These are phyloP conservation scores for Platysteira castanea DNA, from an alignment of 2,113 vertebrate genomes.

Conservation along the genomic window DNA sequence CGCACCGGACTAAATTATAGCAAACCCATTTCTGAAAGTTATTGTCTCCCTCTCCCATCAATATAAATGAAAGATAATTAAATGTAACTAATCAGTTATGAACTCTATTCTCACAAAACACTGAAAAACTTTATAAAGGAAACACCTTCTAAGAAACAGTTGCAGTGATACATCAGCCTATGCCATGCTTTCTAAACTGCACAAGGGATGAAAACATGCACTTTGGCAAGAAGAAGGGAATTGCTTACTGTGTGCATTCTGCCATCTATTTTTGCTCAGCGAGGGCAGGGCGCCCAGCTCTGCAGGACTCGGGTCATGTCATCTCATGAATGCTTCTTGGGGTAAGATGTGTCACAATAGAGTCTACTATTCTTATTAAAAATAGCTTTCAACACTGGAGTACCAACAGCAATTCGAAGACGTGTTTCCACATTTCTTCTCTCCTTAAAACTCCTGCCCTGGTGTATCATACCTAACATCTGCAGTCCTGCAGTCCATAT, in stretches of 20 bases:
- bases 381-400: not conserved
- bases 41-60: not conserved
- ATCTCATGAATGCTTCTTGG: not conserved
- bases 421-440: not conserved
- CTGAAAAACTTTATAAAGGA: not conserved
- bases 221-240: not conserved
- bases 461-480: not conserved
- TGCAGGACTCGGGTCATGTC: not conserved
- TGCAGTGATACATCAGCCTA: accelerated
- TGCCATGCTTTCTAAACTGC: not conserved
- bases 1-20: not conserved
- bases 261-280: not conserved
- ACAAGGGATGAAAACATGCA: not conserved
- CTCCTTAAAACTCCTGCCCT: not conserved
- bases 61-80: not conserved
- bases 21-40: not conserved
- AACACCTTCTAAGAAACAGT: not conserved
- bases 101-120: not conserved
- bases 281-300: not conserved
- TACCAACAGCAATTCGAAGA: not conserved
- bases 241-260: not conserved
- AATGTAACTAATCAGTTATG: not conserved
- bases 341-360: not conserved
- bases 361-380: not conserved
- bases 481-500: not conserved